A percentile compares a stretch with the other conserved stretches of the same genome.
phyloP scores from a whole-genome alignment of 2,113 vertebrate species.

The Lasiurus borealis region DNA sequence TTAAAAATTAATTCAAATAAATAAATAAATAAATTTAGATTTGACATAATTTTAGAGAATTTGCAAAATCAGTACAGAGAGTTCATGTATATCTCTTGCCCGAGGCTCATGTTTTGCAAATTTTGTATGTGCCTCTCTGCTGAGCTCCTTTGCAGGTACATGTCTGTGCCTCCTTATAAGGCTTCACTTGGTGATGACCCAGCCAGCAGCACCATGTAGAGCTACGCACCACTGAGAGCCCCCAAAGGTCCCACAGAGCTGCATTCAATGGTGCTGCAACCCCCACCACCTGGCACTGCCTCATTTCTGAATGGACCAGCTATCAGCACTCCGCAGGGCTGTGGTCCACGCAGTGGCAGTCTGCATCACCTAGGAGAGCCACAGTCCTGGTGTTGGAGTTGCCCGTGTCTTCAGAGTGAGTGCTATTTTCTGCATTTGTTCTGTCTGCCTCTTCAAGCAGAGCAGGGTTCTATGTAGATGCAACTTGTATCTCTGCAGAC shows the following conservation, averaged over 20 bases:
- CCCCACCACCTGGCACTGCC: accelerated
- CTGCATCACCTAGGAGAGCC: background rate
- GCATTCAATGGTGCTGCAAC: background rate
- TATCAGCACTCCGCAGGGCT: background rate
- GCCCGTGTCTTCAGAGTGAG: background rate
- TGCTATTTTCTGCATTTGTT: background rate
- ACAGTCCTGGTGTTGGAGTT: background rate
- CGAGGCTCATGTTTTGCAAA: background rate
- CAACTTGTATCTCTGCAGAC: background rate
- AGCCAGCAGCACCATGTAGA: background rate
- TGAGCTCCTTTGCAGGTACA: background rate
- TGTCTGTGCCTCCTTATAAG: background rate
- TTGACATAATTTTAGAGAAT: background rate
- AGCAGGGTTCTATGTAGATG: background rate
- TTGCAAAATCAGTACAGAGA: background rate
- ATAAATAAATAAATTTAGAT: background rate
- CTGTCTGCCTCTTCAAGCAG: background rate
- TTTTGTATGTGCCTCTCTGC: background rate
- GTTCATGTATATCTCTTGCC: background rate
- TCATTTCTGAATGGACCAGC: background rate
- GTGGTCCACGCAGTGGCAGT: background rate
- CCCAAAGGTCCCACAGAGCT: background rate
- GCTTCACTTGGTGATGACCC: background rate
- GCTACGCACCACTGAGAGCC: background rate
- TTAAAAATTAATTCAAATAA: conserved; percentile 4